Evolutionary conservation across 2,888 invertebrate species (phyloP).

Genomic region (Muscina levida): DNA sequence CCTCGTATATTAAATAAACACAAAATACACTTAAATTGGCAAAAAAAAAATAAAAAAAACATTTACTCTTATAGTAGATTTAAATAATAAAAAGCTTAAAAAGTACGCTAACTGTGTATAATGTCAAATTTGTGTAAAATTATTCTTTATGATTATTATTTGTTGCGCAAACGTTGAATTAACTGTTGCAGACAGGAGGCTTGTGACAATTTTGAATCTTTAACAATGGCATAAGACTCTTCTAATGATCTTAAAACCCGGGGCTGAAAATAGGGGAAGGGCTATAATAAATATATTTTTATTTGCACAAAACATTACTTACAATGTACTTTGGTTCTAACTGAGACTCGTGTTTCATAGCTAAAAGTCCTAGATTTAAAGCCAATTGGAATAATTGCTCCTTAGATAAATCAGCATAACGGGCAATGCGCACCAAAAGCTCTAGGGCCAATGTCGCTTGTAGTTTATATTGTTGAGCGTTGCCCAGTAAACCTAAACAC

Average conservation of each 20-base stretch:
- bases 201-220: constrained; percentile 63
- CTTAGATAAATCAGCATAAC: constrained; percentile 84
- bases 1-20: too few relatives aligned
- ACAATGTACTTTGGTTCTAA: constrained; percentile 81
- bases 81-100: too few relatives aligned
- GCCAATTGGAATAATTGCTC: constrained; percentile 85
- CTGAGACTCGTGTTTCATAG: constrained; percentile 83
- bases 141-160: too few relatives aligned
- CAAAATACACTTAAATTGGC: too few relatives aligned
- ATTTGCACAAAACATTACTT: constrained; percentile 36
- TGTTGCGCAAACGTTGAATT: constrained; percentile 46
- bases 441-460: constrained; percentile 89
- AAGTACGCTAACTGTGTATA: too few relatives aligned
- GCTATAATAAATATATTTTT: not conserved
- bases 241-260: constrained; percentile 73
- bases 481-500: constrained; percentile 86
- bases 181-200: constrained; percentile 53
- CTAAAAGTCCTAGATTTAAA: constrained; percentile 90
- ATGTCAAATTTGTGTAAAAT: not conserved
- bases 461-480: constrained; percentile 83
- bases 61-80: too few relatives aligned
- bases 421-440: constrained; percentile 85
- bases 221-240: constrained; percentile 68
- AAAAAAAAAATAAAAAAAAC: too few relatives aligned
- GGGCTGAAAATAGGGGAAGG: constrained; percentile 68